Conservation (phyloP, 2,888 invertebrate genomes). For the Stenodema calcarata region DNA sequence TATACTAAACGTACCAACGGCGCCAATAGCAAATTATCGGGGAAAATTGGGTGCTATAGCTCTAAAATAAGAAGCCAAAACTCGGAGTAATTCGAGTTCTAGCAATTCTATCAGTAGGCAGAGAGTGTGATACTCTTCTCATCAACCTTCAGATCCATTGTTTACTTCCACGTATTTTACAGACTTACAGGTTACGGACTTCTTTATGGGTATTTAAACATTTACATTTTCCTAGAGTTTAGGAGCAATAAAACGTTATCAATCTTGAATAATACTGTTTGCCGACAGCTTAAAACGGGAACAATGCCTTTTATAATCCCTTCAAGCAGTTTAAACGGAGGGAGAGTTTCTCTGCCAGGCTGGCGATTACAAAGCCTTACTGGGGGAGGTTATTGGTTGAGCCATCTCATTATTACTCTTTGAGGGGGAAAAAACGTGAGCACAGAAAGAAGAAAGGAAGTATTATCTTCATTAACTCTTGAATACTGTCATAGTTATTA, state of each 20-base stretch:
- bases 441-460: not conserved
- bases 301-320: slow-evolving; percentile 27
- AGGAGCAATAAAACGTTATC: slow-evolving; percentile 28
- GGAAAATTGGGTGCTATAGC: too few species aligned
- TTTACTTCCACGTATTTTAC: too few species aligned
- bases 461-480: not conserved
- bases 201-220: slow-evolving; percentile 27
- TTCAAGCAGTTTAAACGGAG: slow-evolving; percentile 21
- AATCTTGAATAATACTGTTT: slow-evolving; percentile 40
- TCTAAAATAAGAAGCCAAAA: too few species aligned
- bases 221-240: slow-evolving; percentile 24
- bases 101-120: not conserved
- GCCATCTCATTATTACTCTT: not conserved
- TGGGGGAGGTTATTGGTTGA: slow-evolving; percentile 7
- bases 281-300: slow-evolving; percentile 28
- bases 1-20: too few species aligned
- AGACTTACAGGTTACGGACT: too few species aligned
- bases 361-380: slow-evolving; percentile 8
- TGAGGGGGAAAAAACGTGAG: not conserved
- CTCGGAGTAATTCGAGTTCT: too few species aligned
- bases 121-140: not conserved
- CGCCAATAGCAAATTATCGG: too few species aligned
- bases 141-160: not conserved
- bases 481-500: not conserved
- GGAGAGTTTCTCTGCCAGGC: not conserved